Conservation (phyloP, 2,113 vertebrate species). For the Craseonycteris thonglongyai region DNA sequence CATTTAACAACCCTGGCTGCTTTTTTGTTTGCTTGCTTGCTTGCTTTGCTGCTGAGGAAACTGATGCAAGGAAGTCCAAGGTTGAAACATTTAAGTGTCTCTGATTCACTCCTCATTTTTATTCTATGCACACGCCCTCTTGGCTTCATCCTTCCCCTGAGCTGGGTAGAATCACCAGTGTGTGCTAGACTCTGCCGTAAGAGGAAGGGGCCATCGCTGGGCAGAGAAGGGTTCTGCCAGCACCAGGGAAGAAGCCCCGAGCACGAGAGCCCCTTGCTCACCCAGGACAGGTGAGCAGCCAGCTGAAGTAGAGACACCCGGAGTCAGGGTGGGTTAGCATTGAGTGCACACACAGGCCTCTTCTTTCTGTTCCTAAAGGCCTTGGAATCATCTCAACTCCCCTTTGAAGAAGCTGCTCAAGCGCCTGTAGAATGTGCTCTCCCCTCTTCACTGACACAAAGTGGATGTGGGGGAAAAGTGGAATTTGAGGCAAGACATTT, state of each 20-base stretch:
- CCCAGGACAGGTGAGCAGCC: neutral
- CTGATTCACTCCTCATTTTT: neutral
- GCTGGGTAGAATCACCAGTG: neutral
- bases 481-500: neutral
- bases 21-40: neutral
- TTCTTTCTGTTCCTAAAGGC: neutral
- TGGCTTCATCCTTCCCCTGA: neutral
- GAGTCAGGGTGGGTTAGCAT: neutral
- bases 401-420: neutral
- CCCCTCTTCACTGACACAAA: neutral
- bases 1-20: neutral
- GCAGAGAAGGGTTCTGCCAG: neutral
- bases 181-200: neutral
- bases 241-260: neutral
- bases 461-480: neutral
- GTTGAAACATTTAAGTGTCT: neutral
- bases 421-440: neutral
- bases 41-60: neutral
- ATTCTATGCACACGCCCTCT: neutral
- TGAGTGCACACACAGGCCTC: fast-evolving
- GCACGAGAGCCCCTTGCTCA: fast-evolving
- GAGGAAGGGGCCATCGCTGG: neutral
- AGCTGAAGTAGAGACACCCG: neutral
- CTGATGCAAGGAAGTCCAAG: neutral
- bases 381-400: neutral